A percentile compares a stretch with the other conserved stretches of the same genome.
phyloP scores from a whole-genome alignment of 2,113 vertebrate genomes.

The Eurypyga helias region DNA sequence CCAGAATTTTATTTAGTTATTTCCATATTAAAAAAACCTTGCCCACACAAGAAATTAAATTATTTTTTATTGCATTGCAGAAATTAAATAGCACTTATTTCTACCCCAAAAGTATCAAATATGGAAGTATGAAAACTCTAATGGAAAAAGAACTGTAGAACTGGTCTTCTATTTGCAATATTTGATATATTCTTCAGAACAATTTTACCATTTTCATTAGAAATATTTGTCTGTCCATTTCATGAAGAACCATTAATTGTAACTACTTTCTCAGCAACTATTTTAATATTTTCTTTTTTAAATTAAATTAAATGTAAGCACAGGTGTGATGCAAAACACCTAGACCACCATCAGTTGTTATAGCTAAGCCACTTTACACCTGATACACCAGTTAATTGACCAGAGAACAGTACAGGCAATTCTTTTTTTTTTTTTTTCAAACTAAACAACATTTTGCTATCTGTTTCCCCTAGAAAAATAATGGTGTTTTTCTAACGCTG shows the following conservation, averaged over 20 bases:
- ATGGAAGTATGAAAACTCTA: not conserved
- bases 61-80: not conserved
- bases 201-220: not conserved
- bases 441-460: not conserved
- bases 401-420: not conserved
- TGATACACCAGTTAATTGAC: not conserved
- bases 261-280: not conserved
- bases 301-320: not conserved
- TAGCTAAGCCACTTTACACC: not conserved
- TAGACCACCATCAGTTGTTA: not conserved
- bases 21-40: not conserved
- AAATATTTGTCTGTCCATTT: not conserved
- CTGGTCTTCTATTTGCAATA: not conserved
- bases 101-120: not conserved
- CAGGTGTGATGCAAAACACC: not conserved
- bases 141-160: not conserved
- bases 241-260: not conserved
- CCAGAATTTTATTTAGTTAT: not conserved
- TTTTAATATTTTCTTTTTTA: not conserved
- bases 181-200: not conserved
- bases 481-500: not conserved
- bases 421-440: not conserved
- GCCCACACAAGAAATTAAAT: not conserved
- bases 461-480: not conserved
- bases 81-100: not conserved